A percentile compares a stretch with the other conserved stretches of the same genome.
Evolutionary conservation across 2,797 vertebrate species (phyloP).

Genomic region (Sebastes taczanowskii): DNA sequence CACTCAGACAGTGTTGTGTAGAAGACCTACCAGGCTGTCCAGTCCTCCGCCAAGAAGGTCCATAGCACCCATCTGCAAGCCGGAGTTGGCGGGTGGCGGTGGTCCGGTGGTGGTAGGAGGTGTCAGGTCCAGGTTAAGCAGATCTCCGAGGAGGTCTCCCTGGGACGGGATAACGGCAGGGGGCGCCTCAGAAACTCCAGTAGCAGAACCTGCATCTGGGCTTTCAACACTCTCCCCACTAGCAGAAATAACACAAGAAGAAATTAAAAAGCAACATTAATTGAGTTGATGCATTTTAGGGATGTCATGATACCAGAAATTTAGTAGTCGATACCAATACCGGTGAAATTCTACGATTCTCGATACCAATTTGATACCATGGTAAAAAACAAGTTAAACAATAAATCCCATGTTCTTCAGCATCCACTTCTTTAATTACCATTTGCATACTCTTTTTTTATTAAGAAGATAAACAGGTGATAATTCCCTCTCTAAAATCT

Average conservation of each 20-base stretch:
- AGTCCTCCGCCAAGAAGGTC: constrained; percentile 94
- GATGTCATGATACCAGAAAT: too few species aligned
- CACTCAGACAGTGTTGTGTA: neutral
- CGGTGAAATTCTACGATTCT: too few species aligned
- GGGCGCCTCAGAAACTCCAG: constrained; percentile 81
- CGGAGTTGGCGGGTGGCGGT: constrained; percentile 79
- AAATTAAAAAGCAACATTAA: neutral
- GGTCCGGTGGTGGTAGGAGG: constrained; percentile 86
- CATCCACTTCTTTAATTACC: too few species aligned
- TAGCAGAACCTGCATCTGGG: constrained; percentile 81
- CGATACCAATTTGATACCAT: too few species aligned
- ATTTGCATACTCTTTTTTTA: too few species aligned
- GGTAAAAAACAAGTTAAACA: too few species aligned
- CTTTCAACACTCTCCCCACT: constrained; percentile 92
- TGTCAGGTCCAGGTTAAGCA: constrained; percentile 94
- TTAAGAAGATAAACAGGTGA: too few species aligned
- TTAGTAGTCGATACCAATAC: too few species aligned
- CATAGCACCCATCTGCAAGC: constrained; percentile 91
- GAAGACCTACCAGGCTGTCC: constrained; percentile 89
- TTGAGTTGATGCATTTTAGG: neutral
- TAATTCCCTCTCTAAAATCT: too few species aligned
- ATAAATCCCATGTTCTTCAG: too few species aligned
- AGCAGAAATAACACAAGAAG: neutral
- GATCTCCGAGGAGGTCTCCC: constrained; percentile 93
- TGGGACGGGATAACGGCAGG: constrained; percentile 92